Evolutionary conservation across 2,797 vertebrate genomes (phyloP).

Genomic region (Potorous gilbertii): DNA sequence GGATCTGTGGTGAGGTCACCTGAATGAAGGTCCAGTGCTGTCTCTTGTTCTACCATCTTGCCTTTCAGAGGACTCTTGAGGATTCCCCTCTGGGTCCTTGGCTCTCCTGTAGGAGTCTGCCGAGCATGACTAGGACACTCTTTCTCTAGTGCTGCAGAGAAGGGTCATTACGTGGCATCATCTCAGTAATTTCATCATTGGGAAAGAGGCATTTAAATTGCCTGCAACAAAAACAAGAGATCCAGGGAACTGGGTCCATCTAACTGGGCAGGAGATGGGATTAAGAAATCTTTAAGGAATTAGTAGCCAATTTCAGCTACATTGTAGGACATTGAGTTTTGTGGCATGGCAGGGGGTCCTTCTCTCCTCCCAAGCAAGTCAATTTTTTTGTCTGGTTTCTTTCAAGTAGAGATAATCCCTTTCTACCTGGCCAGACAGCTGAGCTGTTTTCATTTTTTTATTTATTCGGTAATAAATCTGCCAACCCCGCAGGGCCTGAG

Average conservation of each 20-base stretch:
- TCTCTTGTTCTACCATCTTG: background rate
- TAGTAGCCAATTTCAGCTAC: background rate
- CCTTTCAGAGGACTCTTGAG: background rate
- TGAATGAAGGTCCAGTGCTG: background rate
- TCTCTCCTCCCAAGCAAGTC: background rate
- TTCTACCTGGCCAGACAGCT: constrained; percentile 79
- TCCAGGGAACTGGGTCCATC: fast-evolving
- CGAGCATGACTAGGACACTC: background rate
- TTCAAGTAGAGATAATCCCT: constrained; percentile 77
- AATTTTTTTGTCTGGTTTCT: constrained; percentile 78
- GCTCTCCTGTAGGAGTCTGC: background rate
- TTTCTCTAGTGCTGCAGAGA: background rate
- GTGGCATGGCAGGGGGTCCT: constrained; percentile 42
- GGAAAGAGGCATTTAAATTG: background rate
- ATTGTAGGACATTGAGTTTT: background rate
- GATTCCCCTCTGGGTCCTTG: background rate
- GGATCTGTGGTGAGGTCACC: background rate
- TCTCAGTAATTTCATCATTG: fast-evolving
- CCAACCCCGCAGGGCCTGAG: constrained; percentile 48
- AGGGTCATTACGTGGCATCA: background rate
- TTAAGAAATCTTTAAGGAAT: background rate
- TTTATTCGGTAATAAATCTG: constrained; percentile 79
- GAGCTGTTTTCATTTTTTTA: constrained; percentile 75
- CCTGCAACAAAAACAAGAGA: background rate
- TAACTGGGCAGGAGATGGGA: background rate